phyloP scores from a whole-genome alignment of 2,797 vertebrate species.

The Eulemur coronatus region DNA sequence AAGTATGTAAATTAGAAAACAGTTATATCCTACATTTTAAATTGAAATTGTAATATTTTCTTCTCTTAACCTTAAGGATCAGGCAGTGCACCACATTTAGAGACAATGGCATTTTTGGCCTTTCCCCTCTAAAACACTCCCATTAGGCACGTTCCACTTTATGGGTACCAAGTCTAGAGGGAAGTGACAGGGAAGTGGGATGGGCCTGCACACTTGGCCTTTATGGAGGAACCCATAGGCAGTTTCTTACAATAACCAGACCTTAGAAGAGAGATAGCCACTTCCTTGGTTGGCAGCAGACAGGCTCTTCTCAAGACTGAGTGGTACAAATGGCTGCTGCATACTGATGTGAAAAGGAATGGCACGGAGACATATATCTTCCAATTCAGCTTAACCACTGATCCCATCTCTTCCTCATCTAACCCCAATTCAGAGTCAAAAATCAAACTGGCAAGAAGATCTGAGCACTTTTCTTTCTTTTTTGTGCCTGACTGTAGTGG shows the following conservation, averaged over 20 bases:
- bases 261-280: background rate
- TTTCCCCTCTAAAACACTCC: background rate
- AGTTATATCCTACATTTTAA: background rate
- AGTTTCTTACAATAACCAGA: background rate
- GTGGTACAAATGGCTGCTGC: background rate
- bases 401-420: background rate
- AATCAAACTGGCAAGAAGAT: background rate
- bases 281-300: background rate
- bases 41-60: conserved; percentile 2
- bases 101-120: background rate
- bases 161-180: background rate
- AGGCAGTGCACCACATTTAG: background rate
- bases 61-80: background rate
- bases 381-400: background rate
- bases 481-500: background rate
- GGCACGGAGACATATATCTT: rapidly evolving
- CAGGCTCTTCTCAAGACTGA: background rate
- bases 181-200: background rate
- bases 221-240: background rate
- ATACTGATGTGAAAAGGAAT: background rate
- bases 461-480: background rate
- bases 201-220: background rate
- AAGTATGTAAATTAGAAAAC: background rate
- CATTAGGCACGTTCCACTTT: background rate
- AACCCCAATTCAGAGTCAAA: background rate